Percentiles rank a stretch among this genome's conserved stretches.
These are phyloP conservation scores for Pterocles burchelli DNA, from an alignment of 2,113 vertebrate species.

Conservation along the genomic window DNA sequence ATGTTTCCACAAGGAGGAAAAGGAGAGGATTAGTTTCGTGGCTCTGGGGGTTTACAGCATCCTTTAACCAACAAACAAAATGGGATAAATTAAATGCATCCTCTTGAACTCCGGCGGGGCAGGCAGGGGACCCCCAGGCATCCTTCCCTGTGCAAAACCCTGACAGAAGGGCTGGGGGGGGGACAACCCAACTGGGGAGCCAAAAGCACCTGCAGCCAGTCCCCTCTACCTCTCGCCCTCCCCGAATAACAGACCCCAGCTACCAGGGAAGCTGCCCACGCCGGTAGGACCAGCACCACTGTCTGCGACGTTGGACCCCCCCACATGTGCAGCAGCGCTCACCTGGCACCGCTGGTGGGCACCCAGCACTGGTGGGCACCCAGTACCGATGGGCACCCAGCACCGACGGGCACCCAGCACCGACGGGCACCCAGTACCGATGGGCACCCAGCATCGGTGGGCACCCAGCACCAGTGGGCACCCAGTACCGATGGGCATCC, in stretches of 20 bases:
- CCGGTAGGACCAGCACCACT: not conserved
- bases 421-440: no score
- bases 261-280: not conserved
- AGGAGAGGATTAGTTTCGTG: not conserved
- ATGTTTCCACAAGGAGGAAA: constrained; percentile 51
- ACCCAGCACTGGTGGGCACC: no score
- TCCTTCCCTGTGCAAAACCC: not conserved
- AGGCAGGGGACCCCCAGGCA: not conserved
- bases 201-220: not conserved
- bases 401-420: no score
- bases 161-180: not conserved
- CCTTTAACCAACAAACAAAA: not conserved
- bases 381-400: no score
- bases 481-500: no score
- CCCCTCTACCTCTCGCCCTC: not conserved
- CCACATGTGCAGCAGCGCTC: rapidly evolving
- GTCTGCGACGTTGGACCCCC: not conserved
- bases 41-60: not conserved
- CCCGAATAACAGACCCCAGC: rapidly evolving
- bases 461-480: no score
- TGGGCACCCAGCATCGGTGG: no score
- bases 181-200: rapidly evolving
- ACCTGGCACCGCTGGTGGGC: not conserved
- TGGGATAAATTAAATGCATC: not conserved
- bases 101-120: not conserved